Evolutionary conservation across 2,113 vertebrate species (phyloP), one percentile per base, ranked within the genome.

Genomic region (Engystomops pustulosus): DNA sequence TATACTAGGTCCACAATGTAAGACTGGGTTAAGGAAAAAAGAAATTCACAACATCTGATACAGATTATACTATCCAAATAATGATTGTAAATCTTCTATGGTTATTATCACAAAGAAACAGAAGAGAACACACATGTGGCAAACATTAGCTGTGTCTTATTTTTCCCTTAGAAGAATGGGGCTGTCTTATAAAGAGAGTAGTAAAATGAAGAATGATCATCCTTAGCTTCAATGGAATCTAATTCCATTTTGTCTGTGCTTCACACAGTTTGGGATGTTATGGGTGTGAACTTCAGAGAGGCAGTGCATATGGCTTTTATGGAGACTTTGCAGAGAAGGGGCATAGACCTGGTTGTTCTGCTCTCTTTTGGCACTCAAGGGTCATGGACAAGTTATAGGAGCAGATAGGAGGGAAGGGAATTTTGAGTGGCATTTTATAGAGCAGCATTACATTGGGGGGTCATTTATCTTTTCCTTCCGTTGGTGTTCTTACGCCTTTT

Each of bases 81-180:
- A 53, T 71, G 67, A 55, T 58, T 81, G 68, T 81, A 81, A 81
- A 81, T 81, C 80, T 81, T 81, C 44, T 81, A 70, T 70, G 65
- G 65, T 53, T 70, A 49, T 81, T 72, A 71, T 81, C 67, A 51
- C 67, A 81, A 72, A 71, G 68, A 71, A 71, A 44, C 68, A 30
- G 67, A 68, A 55, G 55, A 51, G 79, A 81, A 79, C 51, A 81
- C 58, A 79, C 79, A 81, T 53, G 65, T 81, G 79, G 79, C 65
- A 70, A 53, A 81, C 62, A 70, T 81, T 81, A 81, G 79, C 47
- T 53, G 17, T 34, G 45, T 70, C 44, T 49, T 80, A 18, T 77
- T 47, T 34, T 80, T 80, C 18, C 78, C 9, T 55, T 58, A 80
- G 15, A 44, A 67, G 36, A n/a, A 44, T 49, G 62, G 62, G 78